Base-by-base conservation (phyloP, 2,113 vertebrate species). In the Daubentonia madagascariensis region DNA sequence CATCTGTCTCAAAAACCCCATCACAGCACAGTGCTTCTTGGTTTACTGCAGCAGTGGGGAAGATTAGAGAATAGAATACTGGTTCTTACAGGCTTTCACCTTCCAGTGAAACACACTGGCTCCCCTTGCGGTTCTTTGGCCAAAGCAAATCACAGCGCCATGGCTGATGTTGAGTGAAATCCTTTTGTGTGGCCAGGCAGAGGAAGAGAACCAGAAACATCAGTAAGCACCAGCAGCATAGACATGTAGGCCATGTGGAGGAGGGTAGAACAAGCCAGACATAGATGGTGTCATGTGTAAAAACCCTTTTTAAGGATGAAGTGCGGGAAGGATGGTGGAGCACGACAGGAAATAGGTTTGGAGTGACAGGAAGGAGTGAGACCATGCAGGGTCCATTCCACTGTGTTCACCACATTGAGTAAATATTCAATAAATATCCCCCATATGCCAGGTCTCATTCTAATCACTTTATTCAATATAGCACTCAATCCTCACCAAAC, bases 161-260 rank as follows among this genome's bases (percentile, higher is more conserved):
- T 1, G 3, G 43, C 14, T 45, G 40, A 10, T 14, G 43, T 52
- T 8, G 2, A 9, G n/a, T 25, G 63, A 61, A 81, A 92, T 35
- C 52, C 9, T 59, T 85, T 76, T 6, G 17, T 14, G 4, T 2
- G 40, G 35, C 35, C 16, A 35, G 32, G 37, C 61, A 81, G 18
- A 3, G 28, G 40, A 75, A 45, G 25, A 59, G 13, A 57, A 85
- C 1, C 23, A 57, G 35, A 52, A 54, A 45, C 8, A 25, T 12
- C 10, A 17, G 2, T 0, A 6, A 45, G 18, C 7, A 35, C 22
- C 20, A 72, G 52, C 40, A 67, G 28, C 40, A 22, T 67, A 16
- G 48, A 7, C 8, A 20, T 2, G 17, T 8, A 68, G 40, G 4
- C 28, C 18, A 48, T 22, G 4, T 3, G 0, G 11, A 30, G 8